Conservation (phyloP, 2,113 vertebrate species). For the Salvelinus namaycush region DNA sequence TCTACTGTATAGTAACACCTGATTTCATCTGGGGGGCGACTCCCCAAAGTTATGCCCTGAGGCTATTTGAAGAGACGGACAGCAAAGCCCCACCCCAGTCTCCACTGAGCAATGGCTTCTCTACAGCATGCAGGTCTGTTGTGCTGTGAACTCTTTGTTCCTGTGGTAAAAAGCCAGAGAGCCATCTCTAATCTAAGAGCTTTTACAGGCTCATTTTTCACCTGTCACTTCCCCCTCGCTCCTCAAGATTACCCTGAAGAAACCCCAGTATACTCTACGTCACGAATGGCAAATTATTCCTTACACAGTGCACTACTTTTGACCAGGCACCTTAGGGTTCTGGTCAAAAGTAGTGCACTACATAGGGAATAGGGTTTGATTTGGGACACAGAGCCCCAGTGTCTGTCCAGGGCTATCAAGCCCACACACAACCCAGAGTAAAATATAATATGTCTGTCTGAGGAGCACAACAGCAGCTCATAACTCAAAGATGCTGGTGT, state of each 20-base stretch:
- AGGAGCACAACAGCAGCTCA: conserved; percentile 55
- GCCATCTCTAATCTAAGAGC: conserved; percentile 38
- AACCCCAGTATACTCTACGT: conserved; percentile 6
- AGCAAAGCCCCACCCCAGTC: neutral
- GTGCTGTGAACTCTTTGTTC: conserved; percentile 8
- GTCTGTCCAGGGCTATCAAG: conserved; percentile 53
- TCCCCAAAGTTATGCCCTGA: neutral
- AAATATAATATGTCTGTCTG: conserved; percentile 47
- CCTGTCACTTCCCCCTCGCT: conserved; percentile 53
- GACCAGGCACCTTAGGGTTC: no score
- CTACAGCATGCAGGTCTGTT: neutral
- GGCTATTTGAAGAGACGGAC: neutral
- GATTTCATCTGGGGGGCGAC: neutral
- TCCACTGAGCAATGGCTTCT: neutral
- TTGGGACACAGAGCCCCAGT: no score
- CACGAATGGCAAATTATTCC: no score
- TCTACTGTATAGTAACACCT: neutral
- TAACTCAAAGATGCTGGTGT: conserved; percentile 64
- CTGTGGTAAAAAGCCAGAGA: conserved; percentile 32
- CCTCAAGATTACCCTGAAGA: conserved; percentile 50
- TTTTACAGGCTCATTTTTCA: conserved; percentile 65
- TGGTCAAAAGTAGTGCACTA: no score
- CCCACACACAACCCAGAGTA: conserved; percentile 50
- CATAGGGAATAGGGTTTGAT: no score
- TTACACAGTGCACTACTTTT: no score